Evolutionary conservation across 2,888 invertebrate species (phyloP), one percentile per base, ranked within the genome.

Genomic region (Epistrophe eligans): DNA sequence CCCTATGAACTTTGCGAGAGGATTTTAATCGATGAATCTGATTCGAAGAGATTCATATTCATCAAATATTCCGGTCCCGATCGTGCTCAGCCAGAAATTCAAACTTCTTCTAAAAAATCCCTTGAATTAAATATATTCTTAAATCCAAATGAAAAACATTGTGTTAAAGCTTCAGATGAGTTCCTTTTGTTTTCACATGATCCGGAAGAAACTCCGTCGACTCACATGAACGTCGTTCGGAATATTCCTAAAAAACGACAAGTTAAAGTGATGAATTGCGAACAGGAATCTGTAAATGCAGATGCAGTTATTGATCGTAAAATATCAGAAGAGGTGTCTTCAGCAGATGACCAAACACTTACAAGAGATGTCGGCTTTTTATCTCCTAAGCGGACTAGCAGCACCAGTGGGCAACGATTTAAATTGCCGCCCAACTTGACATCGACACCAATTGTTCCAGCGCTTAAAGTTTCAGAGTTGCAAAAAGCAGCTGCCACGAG

Each of bases 111-210:
- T 7, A 57, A 71, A 19, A 74, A 82, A 62, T 76, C 60, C 17
- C 91, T 88, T 48, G 89, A 91, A 83, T 89, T 92, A 90, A 90
- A 90, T 11, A 87, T 92, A 4, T 90, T 90, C 70, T 89, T 91
- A 74, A 91, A 92, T 85, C 89, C 89, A 66, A 88, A 90, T n/a
- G 90, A 91, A 55, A 79, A 89, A 45, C 92, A 91, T 67, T 89
- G 89, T 17, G 88, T 92, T 76, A 89, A 90, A 71, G 89, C 92
- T 0, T 89, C 89, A 4, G 89, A 90, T 5, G 90, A 88, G 40
- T 72, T 90, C 0, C 73, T 89, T 19, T 58, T 92, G 4, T 89
- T 89, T 48, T 79, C 89, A 4, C 28, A 35, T 40, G 17, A 35
- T 10, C 85, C 85, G 0, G 43, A 32, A 15, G 52, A 85, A 28